phyloP scores from a whole-genome alignment of 2,888 invertebrate species.

The Anaspis maculata region DNA sequence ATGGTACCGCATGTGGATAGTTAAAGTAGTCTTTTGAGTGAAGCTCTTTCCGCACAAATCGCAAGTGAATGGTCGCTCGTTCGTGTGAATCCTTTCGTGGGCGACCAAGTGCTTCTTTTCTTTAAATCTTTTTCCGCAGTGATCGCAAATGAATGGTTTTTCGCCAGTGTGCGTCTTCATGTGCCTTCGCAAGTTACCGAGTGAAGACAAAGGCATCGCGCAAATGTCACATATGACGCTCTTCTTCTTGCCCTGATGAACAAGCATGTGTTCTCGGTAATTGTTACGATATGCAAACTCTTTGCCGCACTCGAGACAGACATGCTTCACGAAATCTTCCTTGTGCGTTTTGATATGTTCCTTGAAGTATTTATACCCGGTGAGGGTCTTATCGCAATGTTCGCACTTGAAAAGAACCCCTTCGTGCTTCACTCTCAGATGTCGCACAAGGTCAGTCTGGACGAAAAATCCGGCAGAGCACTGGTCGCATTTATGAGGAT shows the following conservation, averaged over 20 bases:
- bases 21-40: constrained; percentile 50
- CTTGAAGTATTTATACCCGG: constrained; percentile 22
- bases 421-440: neutral
- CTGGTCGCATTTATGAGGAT: constrained; percentile 16
- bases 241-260: constrained; percentile 20
- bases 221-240: neutral
- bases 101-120: constrained; percentile 12
- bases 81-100: constrained; percentile 44
- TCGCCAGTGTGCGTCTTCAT: neutral
- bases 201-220: neutral
- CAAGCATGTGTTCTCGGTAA: constrained; percentile 25
- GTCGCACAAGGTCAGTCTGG: neutral
- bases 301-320: constrained; percentile 34
- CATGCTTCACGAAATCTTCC: constrained; percentile 10
- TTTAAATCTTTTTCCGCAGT: neutral
- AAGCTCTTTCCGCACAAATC: constrained; percentile 54
- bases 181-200: neutral
- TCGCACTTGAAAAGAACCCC: constrained; percentile 35
- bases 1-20: constrained; percentile 53
- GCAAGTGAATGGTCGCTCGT: constrained; percentile 53
- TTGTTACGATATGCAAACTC: constrained; percentile 38
- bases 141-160: neutral
- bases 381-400: constrained; percentile 21
- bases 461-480: constrained; percentile 30
- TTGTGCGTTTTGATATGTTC: constrained; percentile 24